Percentiles rank a stretch among this genome's conserved stretches.
These are phyloP conservation scores for Rhinolophus sinicus DNA, from an alignment of 2,113 vertebrate species.

Conservation along the genomic window DNA sequence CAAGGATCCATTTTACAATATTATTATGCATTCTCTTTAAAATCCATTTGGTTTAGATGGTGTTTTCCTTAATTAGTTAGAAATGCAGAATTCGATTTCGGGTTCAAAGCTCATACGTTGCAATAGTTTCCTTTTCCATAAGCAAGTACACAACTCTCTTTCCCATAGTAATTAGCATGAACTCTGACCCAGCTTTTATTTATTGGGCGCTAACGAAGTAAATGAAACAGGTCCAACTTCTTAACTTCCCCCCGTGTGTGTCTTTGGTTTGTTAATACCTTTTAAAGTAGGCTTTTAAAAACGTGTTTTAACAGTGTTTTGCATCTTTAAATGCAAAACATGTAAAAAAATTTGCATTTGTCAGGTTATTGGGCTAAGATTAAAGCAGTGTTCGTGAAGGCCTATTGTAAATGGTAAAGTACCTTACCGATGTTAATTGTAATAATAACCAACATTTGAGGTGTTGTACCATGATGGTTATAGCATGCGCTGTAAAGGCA, in stretches of 20 bases:
- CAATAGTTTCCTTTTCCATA: neutral
- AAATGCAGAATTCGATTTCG: neutral
- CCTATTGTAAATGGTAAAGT: neutral
- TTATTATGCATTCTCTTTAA: neutral
- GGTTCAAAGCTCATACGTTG: neutral
- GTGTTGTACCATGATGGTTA: neutral
- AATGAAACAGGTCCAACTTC: neutral
- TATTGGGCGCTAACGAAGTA: neutral
- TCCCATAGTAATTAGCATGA: neutral
- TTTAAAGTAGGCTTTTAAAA: neutral
- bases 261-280: neutral
- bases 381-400: slow-evolving; percentile 13
- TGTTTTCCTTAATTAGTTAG: neutral
- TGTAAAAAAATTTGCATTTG: slow-evolving; percentile 27
- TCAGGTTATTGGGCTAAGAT: neutral
- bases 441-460: slow-evolving; percentile 4
- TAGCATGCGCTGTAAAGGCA: neutral
- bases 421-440: neutral
- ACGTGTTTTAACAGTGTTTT: slow-evolving; percentile 35
- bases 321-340: slow-evolving; percentile 26
- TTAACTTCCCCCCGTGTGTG: neutral
- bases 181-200: neutral
- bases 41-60: neutral
- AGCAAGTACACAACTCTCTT: neutral
- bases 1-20: neutral